Evolutionary conservation across 2,888 invertebrate species (phyloP), one percentile per base, ranked within the genome.

Genomic region (Neoscelio sp.): DNA sequence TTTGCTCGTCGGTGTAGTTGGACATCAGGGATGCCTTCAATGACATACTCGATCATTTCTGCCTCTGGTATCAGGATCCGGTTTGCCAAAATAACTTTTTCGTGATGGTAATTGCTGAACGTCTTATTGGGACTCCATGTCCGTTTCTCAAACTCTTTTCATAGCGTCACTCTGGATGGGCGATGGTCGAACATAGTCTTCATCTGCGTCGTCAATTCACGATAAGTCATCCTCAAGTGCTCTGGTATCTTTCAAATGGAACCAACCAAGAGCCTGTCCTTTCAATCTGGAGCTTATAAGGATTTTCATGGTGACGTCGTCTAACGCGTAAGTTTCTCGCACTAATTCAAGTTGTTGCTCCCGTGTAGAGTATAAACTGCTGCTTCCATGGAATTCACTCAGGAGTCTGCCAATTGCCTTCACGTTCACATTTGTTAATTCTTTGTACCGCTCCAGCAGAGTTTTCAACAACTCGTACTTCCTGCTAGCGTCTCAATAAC

Each of bases 171-270:
- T n/a, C n/a, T 42, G 1, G 6, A 17, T 18, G 42, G 42, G n/a
- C 42, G 42, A 42, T 42, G 42, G n/a, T 42, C n/a, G n/a, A 42
- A 83, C 26, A 73, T 78, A 2, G 58, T 15, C 7, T 54, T 50
- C 77, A 84, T 80, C 44, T 70, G 60, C 1, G 6, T 4, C 6
- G 83, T 40, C 8, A 84, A 28, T 28, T 30, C 26, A 0, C 35
- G 48, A 0, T 70, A 40, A 2, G 13, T 46, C 65, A 82, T 52
- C 12, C 42, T 74, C 0, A 80, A 40, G 30, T 82, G 71, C 1
- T 79, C 77, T 0, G 82, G 75, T 28, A n/a, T n/a, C n/a, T n/a
- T 71, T 75, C 2, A 73, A 80, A 4, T 81, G 81, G n/a, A 81
- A 82, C 79, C 82, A 83, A 12, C 56, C 54, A 2, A 76, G 64